These are phyloP conservation scores for Sclerodermus sp. DNA, from an alignment of 2,888 invertebrate genomes.

Conservation along the genomic window DNA sequence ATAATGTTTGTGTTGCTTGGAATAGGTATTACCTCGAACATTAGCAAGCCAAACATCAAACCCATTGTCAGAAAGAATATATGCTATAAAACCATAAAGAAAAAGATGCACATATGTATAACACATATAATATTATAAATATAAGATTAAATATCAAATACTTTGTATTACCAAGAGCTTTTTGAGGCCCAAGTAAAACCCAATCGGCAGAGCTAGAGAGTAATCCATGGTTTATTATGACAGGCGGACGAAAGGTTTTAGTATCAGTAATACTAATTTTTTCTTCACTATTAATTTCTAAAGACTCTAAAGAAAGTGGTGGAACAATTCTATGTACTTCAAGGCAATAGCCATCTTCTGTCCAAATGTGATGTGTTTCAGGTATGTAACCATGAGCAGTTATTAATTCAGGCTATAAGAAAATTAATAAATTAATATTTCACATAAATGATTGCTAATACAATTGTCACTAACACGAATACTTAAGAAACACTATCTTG, in stretches of 20 bases:
- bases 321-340: constrained; percentile 57
- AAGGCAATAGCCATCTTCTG: constrained; percentile 59
- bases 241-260: constrained; percentile 27
- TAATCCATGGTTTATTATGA: constrained; percentile 48
- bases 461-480: neutral
- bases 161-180: constrained; percentile 41
- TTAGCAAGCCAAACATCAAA: constrained; percentile 54
- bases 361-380: constrained; percentile 57
- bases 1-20: constrained; percentile 45
- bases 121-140: neutral
- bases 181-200: constrained; percentile 49
- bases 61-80: constrained; percentile 45
- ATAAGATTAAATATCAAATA: constrained; percentile 2
- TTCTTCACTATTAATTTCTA: neutral
- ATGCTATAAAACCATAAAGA: constrained; percentile 45
- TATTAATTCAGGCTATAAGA: constrained; percentile 58
- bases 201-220: constrained; percentile 52
- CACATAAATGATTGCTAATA: neutral
- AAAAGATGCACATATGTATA: no score
- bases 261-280: neutral
- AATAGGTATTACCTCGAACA: constrained; percentile 51
- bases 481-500: neutral
- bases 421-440: neutral
- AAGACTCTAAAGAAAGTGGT: constrained; percentile 2
- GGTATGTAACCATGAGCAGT: constrained; percentile 56